A percentile compares a stretch with the other conserved stretches of the same genome.
These are phyloP conservation scores for Helicoverpa assulta DNA, from an alignment of 2,888 invertebrate species.

Conservation along the genomic window DNA sequence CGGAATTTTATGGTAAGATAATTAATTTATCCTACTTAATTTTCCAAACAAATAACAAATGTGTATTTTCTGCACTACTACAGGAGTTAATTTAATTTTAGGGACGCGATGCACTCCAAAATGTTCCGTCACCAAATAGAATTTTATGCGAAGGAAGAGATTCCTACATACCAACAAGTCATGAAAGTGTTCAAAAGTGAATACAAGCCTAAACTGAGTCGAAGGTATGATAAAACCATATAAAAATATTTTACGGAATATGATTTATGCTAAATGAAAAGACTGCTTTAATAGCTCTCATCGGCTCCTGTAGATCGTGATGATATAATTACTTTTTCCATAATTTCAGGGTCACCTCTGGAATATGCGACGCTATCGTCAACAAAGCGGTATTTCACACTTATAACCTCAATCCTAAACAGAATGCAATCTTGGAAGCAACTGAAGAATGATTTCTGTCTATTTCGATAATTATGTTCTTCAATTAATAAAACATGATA, in stretches of 20 bases:
- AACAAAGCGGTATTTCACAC: conserved; percentile 85
- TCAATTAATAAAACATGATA: conserved; percentile 41
- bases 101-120: conserved; percentile 86
- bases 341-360: conserved; percentile 83
- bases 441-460: conserved; percentile 65
- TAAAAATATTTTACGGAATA: too few species aligned
- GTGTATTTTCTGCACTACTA: background rate
- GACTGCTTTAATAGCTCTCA: too few species aligned
- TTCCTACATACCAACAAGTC: conserved; percentile 80
- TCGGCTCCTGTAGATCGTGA: too few species aligned
- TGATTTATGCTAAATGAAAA: too few species aligned
- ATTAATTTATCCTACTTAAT: too few species aligned
- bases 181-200: conserved; percentile 72
- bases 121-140: conserved; percentile 83
- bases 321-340: background rate
- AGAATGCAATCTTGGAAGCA: conserved; percentile 74
- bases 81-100: conserved; percentile 57
- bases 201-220: conserved; percentile 73
- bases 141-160: conserved; percentile 81
- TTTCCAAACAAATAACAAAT: too few species aligned
- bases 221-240: conserved; percentile 70
- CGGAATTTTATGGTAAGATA: conserved; percentile 81
- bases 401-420: conserved; percentile 79
- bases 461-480: background rate
- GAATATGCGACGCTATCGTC: conserved; percentile 87